A percentile compares a stretch with the other conserved stretches of the same genome.
These are phyloP conservation scores for Troides helena DNA, from an alignment of 2,888 invertebrate species.

Conservation along the genomic window DNA sequence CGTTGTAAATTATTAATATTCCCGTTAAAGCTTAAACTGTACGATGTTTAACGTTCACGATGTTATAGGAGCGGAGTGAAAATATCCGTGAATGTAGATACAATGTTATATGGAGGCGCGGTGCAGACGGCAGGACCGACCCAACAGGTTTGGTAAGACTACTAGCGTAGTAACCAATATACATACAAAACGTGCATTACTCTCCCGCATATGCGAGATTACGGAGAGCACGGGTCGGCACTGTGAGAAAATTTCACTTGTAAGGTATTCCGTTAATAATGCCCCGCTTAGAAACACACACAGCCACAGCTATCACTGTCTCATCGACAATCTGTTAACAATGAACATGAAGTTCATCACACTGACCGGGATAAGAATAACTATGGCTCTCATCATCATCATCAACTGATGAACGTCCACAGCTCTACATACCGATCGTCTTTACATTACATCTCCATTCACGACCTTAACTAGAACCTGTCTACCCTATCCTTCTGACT, in stretches of 20 bases:
- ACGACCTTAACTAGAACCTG: too few species aligned
- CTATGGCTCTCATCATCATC: too few species aligned
- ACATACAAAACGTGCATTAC: slow-evolving; percentile 70
- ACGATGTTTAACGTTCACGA: too few species aligned
- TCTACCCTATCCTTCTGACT: too few species aligned
- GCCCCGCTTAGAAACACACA: background rate
- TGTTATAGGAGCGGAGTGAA: slow-evolving; percentile 52
- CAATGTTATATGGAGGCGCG: slow-evolving; percentile 53
- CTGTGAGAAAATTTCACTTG: slow-evolving; percentile 75
- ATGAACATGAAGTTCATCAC: too few species aligned
- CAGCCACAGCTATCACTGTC: too few species aligned
- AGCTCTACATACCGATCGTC: too few species aligned
- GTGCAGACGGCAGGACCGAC: slow-evolving; percentile 72
- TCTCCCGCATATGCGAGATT: slow-evolving; percentile 64
- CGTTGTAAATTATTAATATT: slow-evolving; percentile 17
- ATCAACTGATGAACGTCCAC: too few species aligned
- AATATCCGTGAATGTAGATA: slow-evolving; percentile 60
- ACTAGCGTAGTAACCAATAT: slow-evolving; percentile 77
- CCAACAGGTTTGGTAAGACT: slow-evolving; percentile 70
- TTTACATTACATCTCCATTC: too few species aligned
- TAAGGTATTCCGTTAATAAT: slow-evolving; percentile 32
- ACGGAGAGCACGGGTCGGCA: slow-evolving; percentile 52
- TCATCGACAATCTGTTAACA: too few species aligned
- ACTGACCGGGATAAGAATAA: too few species aligned
- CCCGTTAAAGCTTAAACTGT: slow-evolving; percentile 11